Evolutionary conservation across 2,113 vertebrate genomes (phyloP), one percentile per base, ranked within the genome.

Genomic region (Odobenus rosmarus): DNA sequence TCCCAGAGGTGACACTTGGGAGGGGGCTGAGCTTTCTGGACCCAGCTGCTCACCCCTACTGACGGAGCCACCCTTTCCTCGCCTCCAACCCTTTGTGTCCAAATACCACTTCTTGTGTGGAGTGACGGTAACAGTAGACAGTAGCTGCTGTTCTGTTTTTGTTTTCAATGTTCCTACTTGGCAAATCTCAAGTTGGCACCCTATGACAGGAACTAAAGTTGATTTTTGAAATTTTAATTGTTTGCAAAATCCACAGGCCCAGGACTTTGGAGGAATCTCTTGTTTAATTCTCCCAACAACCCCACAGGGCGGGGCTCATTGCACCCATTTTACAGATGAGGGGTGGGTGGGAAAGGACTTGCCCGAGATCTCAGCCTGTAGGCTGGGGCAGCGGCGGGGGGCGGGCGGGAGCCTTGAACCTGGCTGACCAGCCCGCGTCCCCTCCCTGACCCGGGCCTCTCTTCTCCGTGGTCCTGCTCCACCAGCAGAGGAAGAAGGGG

Each of bases 11-110:
- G 9, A 10, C 28, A 14, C 3, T 1, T 13, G n/a, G n/a, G 71
- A 1, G 0, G 0, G 4, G 7, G 11, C 19, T 0, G 0, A 18
- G 28, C 1, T 1, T 42, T 4, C 0, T 3, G 1, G 15, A 13
- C 12, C 18, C 15, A 0, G 42, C 67, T 4, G 10, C 26, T 28
- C 0, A 10, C 19, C 0, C 16, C 4, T 1, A 2, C 39, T 1
- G 28, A 10, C 1, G 1, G 64, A 8, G 21, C 15, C 28, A 0
- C 55, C 67, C 59, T 31, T 7, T 0, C 14, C 53, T 1, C 1
- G 5, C 46, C 13, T n/a, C 83, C 15, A 6, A 6, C 61, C 21
- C 28, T 49, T 1, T 6, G 7, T 9, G 18, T n/a, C 49, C 76
- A 24, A 36, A 21, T 3, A 3, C 14, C 0, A 0, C 36, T 64